A percentile compares a stretch with the other conserved stretches of the same genome.
phyloP scores from a whole-genome alignment of 2,797 vertebrate genomes.

The Neosilurus mollespiculum region DNA sequence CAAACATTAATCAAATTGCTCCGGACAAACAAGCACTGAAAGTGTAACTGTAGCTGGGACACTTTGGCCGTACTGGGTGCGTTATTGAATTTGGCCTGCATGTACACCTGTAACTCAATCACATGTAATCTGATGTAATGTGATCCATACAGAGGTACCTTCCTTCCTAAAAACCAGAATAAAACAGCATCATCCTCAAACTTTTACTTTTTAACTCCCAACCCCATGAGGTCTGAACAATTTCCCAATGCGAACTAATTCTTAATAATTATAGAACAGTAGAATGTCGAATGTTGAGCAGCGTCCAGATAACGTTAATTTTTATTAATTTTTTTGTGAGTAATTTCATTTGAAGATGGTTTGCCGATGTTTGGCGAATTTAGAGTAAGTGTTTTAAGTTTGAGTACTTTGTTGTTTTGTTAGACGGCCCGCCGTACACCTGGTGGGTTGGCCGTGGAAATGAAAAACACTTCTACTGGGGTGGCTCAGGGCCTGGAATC shows the following conservation, averaged over 20 bases:
- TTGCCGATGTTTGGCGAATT: no score
- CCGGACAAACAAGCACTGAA: background rate
- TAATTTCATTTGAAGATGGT: no score
- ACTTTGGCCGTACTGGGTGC: background rate
- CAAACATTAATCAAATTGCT: background rate
- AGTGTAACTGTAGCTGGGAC: background rate
- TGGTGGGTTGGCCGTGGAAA: constrained; percentile 95
- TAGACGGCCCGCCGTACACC: constrained; percentile 85
- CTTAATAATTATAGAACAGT: no score
- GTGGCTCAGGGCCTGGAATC: constrained; percentile 90
- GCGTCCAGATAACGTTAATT: no score
- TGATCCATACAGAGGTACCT: background rate
- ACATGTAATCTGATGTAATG: background rate
- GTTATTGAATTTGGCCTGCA: background rate
- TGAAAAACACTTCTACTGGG: constrained; percentile 94
- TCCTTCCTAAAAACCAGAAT: background rate
- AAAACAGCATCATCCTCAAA: background rate
- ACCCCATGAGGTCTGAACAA: background rate
- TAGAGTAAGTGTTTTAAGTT: background rate
- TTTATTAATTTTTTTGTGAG: no score
- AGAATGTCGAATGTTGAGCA: no score
- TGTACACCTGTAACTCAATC: background rate
- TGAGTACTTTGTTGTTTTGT: background rate
- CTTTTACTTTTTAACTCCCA: background rate
- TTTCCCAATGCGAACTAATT: background rate